Evolutionary conservation across 2,888 invertebrate genomes (phyloP), one percentile per base, ranked within the genome.

Genomic region (Terebella lapidaria): DNA sequence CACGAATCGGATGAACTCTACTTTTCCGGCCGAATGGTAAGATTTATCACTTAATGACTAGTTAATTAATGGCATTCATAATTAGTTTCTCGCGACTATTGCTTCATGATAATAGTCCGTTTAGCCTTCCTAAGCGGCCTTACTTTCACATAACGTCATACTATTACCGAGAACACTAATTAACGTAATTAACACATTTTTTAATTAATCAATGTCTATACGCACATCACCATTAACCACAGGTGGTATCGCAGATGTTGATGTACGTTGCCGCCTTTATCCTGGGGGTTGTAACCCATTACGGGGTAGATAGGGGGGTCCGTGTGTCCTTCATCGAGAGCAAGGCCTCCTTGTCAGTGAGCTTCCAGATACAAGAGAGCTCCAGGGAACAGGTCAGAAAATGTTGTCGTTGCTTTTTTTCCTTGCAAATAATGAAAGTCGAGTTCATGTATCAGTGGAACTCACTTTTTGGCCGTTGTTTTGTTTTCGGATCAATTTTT

Each of bases 231-330:
- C n/a, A n/a, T n/a, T n/a, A n/a, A n/a, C n/a, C n/a, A n/a, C 42
- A 35, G 42, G 42, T 35, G n/a, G 42, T 35, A 35, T 35, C 42
- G n/a, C 42, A 35, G n/a, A 15, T 49, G 49, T 49, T 49, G 49
- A 15, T 49, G 18, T 49, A 49, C 22, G 15, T 10, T 10, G 15
- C 18, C 5, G 49, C 22, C 18, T 49, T n/a, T 24, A 22, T 22
- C 22, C 49, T 49, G 49, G 49, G 18, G 5, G 5, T 22, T 22
- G 49, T 49, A 5, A 49, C 49, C 22, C 49, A 49, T 5, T 5
- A n/a, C 22, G 15, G 10, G 5, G 5, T 10, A 22, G 24, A 49
- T 10, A 24, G 22, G 24, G 22, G 18, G 15, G 18, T 49, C 18
- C 10, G 24, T 15, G 18, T n/a, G 24, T 10, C 49, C 18, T 49